Base-by-base conservation (phyloP, 2,797 vertebrate species). In the Triplophysa bombifrons region DNA sequence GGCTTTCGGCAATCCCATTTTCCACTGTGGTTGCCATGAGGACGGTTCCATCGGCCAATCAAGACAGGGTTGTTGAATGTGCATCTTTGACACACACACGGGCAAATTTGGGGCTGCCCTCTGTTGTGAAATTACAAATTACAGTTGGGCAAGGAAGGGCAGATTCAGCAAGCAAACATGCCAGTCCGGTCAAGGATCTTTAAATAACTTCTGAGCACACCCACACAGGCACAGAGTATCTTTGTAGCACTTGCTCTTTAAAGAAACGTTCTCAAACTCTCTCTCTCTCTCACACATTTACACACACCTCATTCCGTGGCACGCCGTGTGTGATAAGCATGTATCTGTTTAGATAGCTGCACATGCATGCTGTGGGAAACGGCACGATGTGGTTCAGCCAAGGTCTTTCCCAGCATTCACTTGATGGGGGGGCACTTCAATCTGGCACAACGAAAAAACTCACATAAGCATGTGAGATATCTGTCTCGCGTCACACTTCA, bases 21-120 rank as follows among this genome's bases (percentile, higher is more conserved):
- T 91, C 86, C 83, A 79, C 81, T 85, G 87, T 38, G 85, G 90
- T 89, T 88, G 82, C 83, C 88, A 82, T 88, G 80, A 84, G 72
- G 84, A 86, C 84, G 82, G 78, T 80, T 77, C 86, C 83, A 85
- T 89, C 85, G 86, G 88, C 85, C 80, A 76, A 27, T 64, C 41
- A 68, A 34, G 14, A 30, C 83, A 81, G 72, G 82, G 85, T 84
- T 77, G 76, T 71, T 50, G 74, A 83, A 83, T 85, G 84, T 66
- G 84, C 84, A 68, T 87, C 85, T 84, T 87, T 60, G 82, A 46
- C 27, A 38, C 72, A 70, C 69, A 68, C 72, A 53, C 74, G 60
- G 30, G 38, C 41, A 78, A 74, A 48, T 58, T 55, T 80, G 66
- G 16, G 30, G 80, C 80, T 86, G 86, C 81, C 76, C 84, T 83